Evolutionary conservation across 2,113 vertebrate species (phyloP).

Genomic region (Semicossyphus pulcher): DNA sequence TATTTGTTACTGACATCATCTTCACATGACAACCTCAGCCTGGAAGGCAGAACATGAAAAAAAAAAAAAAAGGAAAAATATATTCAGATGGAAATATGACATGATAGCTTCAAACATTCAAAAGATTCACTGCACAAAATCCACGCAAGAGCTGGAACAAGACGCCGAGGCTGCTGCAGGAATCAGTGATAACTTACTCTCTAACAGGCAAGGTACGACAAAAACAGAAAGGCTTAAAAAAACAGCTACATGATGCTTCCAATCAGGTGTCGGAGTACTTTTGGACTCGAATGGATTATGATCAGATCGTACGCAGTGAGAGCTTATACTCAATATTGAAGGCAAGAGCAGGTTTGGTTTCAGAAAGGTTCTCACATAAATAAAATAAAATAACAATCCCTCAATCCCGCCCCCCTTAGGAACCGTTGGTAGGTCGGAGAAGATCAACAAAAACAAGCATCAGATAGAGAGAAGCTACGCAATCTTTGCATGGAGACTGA

Average conservation of each 20-base stretch:
- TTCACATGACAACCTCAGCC: slow-evolving; percentile 42
- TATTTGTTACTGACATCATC: slow-evolving; percentile 55
- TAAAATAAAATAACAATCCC: too few relatives aligned
- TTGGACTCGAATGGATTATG: too few relatives aligned
- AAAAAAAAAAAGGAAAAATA: background rate
- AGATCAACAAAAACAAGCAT: too few relatives aligned
- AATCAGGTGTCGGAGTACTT: background rate
- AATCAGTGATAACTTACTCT: background rate
- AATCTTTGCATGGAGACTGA: too few relatives aligned
- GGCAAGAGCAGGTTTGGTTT: background rate
- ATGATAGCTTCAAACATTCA: slow-evolving; percentile 19
- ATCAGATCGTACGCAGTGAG: background rate
- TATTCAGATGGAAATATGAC: slow-evolving; percentile 36
- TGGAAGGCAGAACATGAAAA: slow-evolving; percentile 31
- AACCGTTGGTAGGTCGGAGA: too few relatives aligned
- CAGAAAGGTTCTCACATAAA: background rate
- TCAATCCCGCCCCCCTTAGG: background rate
- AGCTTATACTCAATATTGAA: too few relatives aligned
- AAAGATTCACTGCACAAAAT: slow-evolving; percentile 13
- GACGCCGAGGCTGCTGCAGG: background rate
- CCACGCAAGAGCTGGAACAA: background rate
- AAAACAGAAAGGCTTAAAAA: background rate
- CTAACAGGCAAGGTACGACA: background rate
- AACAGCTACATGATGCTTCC: background rate
- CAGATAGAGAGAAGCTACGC: too few relatives aligned